A percentile compares a stretch with the other conserved stretches of the same genome.
phyloP scores from a whole-genome alignment of 2,113 vertebrate genomes.

The Casuarius casuarius region DNA sequence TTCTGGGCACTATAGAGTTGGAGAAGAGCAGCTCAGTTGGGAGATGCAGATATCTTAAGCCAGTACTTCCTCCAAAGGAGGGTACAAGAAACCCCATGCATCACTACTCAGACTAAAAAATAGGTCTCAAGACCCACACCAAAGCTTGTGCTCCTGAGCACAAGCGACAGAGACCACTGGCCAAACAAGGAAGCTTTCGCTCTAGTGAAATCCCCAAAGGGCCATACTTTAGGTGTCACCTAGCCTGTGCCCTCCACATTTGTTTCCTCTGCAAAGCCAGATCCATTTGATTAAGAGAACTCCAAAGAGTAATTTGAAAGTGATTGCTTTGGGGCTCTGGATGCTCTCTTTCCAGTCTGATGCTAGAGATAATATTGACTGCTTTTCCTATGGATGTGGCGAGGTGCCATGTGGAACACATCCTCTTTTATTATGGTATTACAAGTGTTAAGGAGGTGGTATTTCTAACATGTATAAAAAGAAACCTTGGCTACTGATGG shows the following conservation, averaged over 20 bases:
- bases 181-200: background rate
- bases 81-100: background rate
- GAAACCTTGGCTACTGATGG: background rate
- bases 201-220: background rate
- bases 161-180: background rate
- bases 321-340: background rate
- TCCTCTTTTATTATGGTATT: background rate
- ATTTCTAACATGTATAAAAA: background rate
- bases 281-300: background rate
- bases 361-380: background rate
- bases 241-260: rapidly evolving
- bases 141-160: background rate
- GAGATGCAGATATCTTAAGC: background rate
- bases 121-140: background rate
- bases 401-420: background rate
- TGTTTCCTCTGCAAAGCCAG: background rate
- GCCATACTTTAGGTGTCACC: background rate
- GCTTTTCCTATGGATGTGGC: background rate
- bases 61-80: background rate
- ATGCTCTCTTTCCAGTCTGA: background rate
- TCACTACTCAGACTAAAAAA: background rate
- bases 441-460: background rate
- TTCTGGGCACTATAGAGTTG: background rate
- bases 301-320: background rate
- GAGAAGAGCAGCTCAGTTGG: background rate